Conservation (phyloP, 2,888 invertebrate genomes). For the Lasius fuliginosus region DNA sequence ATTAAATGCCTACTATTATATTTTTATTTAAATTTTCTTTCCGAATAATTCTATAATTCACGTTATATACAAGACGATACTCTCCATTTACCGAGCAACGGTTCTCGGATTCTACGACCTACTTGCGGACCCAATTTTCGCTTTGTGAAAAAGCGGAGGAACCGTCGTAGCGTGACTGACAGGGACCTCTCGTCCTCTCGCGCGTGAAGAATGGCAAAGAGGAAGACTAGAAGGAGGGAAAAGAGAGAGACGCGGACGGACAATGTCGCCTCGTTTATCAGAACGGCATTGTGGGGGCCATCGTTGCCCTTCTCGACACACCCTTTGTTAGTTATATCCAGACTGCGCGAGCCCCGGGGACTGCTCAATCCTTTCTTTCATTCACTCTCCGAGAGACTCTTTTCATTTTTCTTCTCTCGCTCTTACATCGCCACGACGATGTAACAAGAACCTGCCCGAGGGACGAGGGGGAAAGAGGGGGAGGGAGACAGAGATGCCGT, state of each 20-base stretch:
- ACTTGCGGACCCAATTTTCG: conserved; percentile 65
- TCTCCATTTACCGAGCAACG: not conserved
- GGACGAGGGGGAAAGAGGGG: not conserved
- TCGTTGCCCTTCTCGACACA: conserved; percentile 84
- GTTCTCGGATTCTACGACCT: conserved; percentile 48
- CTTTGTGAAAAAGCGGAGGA: conserved; percentile 70
- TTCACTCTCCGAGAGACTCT: conserved; percentile 77
- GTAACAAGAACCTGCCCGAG: conserved; percentile 47
- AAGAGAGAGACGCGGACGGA: conserved; percentile 77
- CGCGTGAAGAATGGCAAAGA: conserved; percentile 53
- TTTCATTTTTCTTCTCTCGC: conserved; percentile 80
- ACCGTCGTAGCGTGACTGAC: conserved; percentile 66
- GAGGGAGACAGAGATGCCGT: conserved; percentile 29
- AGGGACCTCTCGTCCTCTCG: conserved; percentile 61
- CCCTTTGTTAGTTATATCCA: conserved; percentile 84
- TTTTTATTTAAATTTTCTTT: not conserved
- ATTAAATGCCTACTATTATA: not conserved
- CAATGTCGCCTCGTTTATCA: conserved; percentile 86
- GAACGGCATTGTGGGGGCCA: conserved; percentile 82
- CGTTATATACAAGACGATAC: conserved; percentile 2
- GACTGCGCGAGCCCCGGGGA: conserved; percentile 75
- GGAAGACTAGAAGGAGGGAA: conserved; percentile 45
- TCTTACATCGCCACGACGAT: conserved; percentile 24
- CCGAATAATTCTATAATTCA: not conserved
- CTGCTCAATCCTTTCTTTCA: conserved; percentile 85